Evolutionary conservation across 2,113 vertebrate species (phyloP).

Genomic region (Erpornis zantholeuca): DNA sequence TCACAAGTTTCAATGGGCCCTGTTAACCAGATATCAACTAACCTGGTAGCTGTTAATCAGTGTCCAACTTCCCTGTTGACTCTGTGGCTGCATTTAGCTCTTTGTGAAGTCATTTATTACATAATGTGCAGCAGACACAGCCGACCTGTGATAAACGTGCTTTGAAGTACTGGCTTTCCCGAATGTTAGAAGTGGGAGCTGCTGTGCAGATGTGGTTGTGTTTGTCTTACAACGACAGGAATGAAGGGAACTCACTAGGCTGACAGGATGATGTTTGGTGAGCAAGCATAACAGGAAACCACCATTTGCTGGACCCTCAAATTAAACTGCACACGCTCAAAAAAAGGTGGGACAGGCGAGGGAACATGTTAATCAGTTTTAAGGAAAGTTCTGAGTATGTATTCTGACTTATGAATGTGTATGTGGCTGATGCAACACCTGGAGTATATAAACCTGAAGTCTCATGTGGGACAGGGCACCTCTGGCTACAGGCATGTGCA

Average conservation of each 20-base stretch:
- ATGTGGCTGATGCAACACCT: not conserved
- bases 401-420: not conserved
- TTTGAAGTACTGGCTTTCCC: not conserved
- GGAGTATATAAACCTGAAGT: not conserved
- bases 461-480: fast-evolving
- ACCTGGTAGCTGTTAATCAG: not conserved
- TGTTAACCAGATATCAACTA: fast-evolving
- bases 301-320: not conserved
- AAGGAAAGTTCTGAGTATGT: not conserved
- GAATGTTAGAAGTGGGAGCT: not conserved
- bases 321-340: not conserved
- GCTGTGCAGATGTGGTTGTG: not conserved
- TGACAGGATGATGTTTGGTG: fast-evolving
- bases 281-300: not conserved
- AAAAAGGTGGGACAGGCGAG: not conserved
- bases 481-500: not conserved
- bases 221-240: not conserved
- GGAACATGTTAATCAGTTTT: not conserved
- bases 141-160: not conserved
- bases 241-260: not conserved
- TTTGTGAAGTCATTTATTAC: not conserved
- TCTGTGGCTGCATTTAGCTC: not conserved
- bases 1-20: fast-evolving
- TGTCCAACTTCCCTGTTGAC: not conserved
- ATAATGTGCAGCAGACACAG: not conserved